Evolutionary conservation across 2,797 vertebrate genomes (phyloP).

Genomic region (Parambassis ranga): DNA sequence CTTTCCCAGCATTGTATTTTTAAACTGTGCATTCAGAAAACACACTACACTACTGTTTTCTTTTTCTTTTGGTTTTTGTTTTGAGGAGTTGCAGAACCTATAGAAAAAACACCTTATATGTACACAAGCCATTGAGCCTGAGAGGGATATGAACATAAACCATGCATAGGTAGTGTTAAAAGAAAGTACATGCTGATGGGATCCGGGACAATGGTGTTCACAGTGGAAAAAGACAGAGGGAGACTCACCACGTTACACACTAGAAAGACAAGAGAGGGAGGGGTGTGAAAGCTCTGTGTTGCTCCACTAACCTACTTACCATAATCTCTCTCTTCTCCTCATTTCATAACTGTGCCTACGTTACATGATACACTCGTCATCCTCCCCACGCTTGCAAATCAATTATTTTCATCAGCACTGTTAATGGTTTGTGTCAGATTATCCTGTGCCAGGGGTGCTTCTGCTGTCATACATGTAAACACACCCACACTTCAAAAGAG

Average conservation of each 20-base stretch:
- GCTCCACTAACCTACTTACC: slow-evolving; percentile 84
- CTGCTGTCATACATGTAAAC: neutral
- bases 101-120: neutral
- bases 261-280: slow-evolving; percentile 46
- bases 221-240: slow-evolving; percentile 21
- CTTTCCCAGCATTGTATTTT: slow-evolving; percentile 53
- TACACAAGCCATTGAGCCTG: neutral
- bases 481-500: neutral
- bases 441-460: slow-evolving; percentile 2
- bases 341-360: slow-evolving; percentile 78
- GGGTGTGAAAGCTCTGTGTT: slow-evolving; percentile 63
- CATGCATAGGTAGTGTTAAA: slow-evolving; percentile 3
- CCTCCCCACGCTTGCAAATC: slow-evolving; percentile 40
- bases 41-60: neutral
- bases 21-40: slow-evolving; percentile 13
- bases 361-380: slow-evolving; percentile 74
- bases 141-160: neutral
- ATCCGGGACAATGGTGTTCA: slow-evolving; percentile 19
- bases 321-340: slow-evolving; percentile 75
- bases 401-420: slow-evolving; percentile 55
- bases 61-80: neutral
- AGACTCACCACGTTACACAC: slow-evolving; percentile 39
- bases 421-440: slow-evolving; percentile 14
- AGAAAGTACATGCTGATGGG: neutral
- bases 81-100: neutral